Evolutionary conservation across 2,797 vertebrate species (phyloP), one percentile per base, ranked within the genome.

Genomic region (Dipus sagitta): DNA sequence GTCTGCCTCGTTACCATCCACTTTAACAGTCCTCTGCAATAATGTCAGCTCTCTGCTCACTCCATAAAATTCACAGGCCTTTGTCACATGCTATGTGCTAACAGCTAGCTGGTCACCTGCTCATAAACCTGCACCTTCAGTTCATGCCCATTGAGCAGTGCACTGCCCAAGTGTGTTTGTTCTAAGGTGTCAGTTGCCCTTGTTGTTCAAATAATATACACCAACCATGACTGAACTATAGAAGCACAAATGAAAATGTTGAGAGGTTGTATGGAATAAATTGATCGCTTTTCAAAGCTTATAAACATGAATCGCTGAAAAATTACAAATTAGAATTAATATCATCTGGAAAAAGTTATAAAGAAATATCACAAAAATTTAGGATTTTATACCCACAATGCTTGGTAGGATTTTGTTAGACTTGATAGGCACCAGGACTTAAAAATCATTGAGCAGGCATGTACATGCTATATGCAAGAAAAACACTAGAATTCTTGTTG

Each of bases 281-380:
- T 21, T 58, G 14, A 81, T 87, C 74, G 12, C 23, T 86, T 77
- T 52, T 34, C 64, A 86, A 65, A 62, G 74, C 2, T n/a, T 90
- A 21, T 70, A 96, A 81, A 71, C 67, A 30, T 23, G 9, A 92
- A 28, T 75, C 17, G 14, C 15, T 91, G 70, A 86, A 88, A 85
- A 86, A 15, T 76, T 47, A 77, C 26, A 76, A 84, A 34, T 60
- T 58, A 58, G 13, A 77, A 91, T 75, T 81, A 78, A 2, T 78
- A 88, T 60, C 89, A 3, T 3, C 67, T 89, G n/a, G 47, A 52
- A 86, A 90, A 84, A 3, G 38, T 28, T 6, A 6, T 26, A 6
- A 20, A 24, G 2, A 68, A 3, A 65, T 62, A 78, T 14, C 14
- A 65, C 7, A 58, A 83, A 93, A 71, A 34, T 34, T 30, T 84